Base-by-base conservation (phyloP, 2,797 vertebrate genomes). In the Eptatretus atami region DNA sequence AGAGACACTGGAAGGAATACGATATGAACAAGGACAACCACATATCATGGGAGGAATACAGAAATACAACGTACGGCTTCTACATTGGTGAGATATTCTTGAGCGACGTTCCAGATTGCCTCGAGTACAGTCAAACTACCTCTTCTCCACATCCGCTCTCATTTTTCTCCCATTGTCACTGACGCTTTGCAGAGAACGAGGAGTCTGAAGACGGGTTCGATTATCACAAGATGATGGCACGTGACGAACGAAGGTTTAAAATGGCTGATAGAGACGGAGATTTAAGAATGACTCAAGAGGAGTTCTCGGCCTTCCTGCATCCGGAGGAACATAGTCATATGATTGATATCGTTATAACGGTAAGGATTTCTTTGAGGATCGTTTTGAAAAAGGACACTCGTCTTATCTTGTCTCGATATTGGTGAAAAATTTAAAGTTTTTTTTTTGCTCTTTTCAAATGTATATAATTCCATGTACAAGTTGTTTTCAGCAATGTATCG, bases 271-370 rank as follows among this genome's bases (percentile, higher is more conserved):
- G 72, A 53, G 77, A 87, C 2, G 69, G 77, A 0, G 81, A 92
- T 12, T 71, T 75, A 0, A 68, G 78, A 2, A 80, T 80, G 57
- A 82, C 79, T 0, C 75, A 77, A 2, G 78, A 82, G 60, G 81
- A 92, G 70, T 81, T 87, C 73, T 84, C 80, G 0, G 83, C 84
- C 61, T 92, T 86, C 71, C 75, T 92, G 60, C 84, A 88, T 61
- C 85, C 85, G 0, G 85, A 92, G 72, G 83, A 86, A 69, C 86
- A 78, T 12, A 76, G 79, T 11, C 73, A 82, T 69, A 92, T 87
- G 85, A 75, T 68, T 66, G 70, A 74, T 2, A 53, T 83, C 1
- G 78, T 88, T 0, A 73, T 86, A 5, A 77, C 78, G 67, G 84
- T 86, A 77, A 83, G 85, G 65, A 44, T 44, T 2, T 44, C 31